Evolutionary conservation across 35 echinoderm and acorn worm genomes (phyloP), one percentile per base, ranked within the genome.

Genomic region (Ophiothrix spiculata): DNA sequence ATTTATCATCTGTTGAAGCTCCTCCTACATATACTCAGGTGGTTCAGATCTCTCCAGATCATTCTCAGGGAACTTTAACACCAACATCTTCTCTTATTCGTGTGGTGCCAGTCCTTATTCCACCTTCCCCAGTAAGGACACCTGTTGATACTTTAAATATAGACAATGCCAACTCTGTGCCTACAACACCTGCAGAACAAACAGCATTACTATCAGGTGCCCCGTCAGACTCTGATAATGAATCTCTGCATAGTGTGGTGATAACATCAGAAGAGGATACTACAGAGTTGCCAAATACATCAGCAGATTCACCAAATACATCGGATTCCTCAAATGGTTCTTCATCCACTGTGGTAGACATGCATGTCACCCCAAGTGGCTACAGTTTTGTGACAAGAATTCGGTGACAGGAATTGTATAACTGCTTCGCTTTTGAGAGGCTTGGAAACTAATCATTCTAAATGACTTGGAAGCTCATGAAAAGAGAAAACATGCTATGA

Each of bases 1-100:
- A 69, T 25, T 54, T 21, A 11, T 69, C 60, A 12, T 10, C 10
- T 25, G 60, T 25, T n/a, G 60, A 69, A 69, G 60, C 60, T 2
- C 60, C 60, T 25, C 60, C 60, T n/a, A 69, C 60, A 25, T 69
- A 69, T 28, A 69, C 60, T 69, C 60, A 69, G 60, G 60, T 69
- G 60, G 60, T 69, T 10, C 60, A 69, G 29, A 69, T 69, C 23
- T 69, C 60, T 4, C 60, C 60, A 25, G 60, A 69, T 25, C 4
- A 12, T 69, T 69, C 60, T 25, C 60, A 69, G 60, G 60, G 60
- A 69, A 69, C 60, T 25, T 2, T 69, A 28, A 69, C 60, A n/a
- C 60, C 60, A 69, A 69, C 60, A n/a, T 69, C 60, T 2, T 69
- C 60, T 69, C 25, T 69, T 15, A 69, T 69, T 28, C 17, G 60